Evolutionary conservation across 2,113 vertebrate genomes (phyloP).

Genomic region (Gulo gulo): DNA sequence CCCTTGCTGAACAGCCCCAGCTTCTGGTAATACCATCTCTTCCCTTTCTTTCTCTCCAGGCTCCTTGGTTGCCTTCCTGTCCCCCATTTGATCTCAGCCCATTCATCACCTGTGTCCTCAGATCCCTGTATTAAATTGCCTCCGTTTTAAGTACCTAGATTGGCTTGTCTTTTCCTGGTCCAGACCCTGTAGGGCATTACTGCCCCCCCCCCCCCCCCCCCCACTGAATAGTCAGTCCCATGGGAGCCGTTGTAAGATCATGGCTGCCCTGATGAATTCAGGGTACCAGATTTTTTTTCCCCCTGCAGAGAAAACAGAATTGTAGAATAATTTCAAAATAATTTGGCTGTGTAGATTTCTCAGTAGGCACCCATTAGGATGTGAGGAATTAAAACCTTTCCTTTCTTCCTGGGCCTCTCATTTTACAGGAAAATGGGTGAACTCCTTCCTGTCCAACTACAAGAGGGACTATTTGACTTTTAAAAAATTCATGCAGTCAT

Average conservation of each 20-base stretch:
- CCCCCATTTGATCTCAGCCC: not conserved
- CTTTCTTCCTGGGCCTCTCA: not conserved
- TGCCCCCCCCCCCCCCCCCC: too few species aligned
- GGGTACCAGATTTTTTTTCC: not conserved
- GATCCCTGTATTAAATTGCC: not conserved
- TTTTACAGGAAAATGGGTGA: slow-evolving; percentile 15
- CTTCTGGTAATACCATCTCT: not conserved
- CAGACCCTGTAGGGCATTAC: not conserved
- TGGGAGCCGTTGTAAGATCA: not conserved
- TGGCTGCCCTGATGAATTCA: slow-evolving; percentile 9
- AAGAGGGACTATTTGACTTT: slow-evolving; percentile 65
- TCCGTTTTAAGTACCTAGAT: not conserved
- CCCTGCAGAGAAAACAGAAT: not conserved
- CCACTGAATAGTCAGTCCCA: not conserved
- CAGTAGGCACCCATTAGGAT: not conserved
- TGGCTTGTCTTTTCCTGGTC: not conserved
- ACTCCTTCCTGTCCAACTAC: slow-evolving; percentile 11
- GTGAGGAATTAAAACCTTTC: slow-evolving; percentile 10
- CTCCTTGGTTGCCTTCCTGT: not conserved
- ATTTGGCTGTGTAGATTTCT: slow-evolving; percentile 48
- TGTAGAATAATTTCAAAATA: slow-evolving; percentile 46
- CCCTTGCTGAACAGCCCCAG: not conserved
- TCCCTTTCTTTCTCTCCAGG: not conserved
- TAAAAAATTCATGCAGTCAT: slow-evolving; percentile 65
- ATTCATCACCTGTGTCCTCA: not conserved